Percentiles rank a stretch among this genome's conserved stretches.
Evolutionary conservation across 2,888 invertebrate genomes (phyloP).

Genomic region (Athalia rosae): DNA sequence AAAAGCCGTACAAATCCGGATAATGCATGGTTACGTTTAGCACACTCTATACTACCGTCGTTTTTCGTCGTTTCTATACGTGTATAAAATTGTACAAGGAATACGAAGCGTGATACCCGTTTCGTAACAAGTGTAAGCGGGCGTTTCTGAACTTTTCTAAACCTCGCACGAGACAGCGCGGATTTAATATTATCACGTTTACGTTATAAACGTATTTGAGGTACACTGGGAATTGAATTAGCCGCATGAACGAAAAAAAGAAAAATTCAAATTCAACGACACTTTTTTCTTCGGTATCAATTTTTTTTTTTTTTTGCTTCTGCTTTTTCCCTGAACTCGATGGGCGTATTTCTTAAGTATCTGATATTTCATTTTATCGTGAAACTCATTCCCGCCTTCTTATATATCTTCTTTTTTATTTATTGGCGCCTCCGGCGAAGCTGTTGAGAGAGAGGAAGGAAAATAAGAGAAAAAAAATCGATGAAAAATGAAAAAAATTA

Average conservation of each 20-base stretch:
- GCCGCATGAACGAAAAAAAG: background rate
- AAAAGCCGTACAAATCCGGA: constrained; percentile 34
- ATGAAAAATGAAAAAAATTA: too few species aligned
- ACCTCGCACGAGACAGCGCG: too few species aligned
- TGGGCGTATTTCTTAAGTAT: constrained; percentile 2
- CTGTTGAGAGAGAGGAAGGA: background rate
- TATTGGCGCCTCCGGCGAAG: constrained; percentile 16
- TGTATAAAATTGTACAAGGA: constrained; percentile 2
- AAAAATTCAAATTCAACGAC: background rate
- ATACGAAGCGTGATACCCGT: constrained; percentile 5
- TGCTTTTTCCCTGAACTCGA: background rate
- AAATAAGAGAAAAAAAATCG: constrained; percentile 13
- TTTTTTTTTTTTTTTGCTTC: background rate
- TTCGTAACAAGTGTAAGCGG: background rate
- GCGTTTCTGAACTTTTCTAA: too few species aligned
- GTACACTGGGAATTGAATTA: constrained; percentile 1
- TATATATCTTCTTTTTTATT: background rate
- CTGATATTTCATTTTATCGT: constrained; percentile 30
- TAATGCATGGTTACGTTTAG: constrained; percentile 25
- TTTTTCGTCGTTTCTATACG: background rate
- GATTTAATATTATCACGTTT: too few species aligned
- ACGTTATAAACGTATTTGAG: background rate
- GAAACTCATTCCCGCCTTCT: constrained; percentile 5
- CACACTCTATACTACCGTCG: background rate
- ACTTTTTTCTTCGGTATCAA: background rate